A percentile compares a stretch with the other conserved stretches of the same genome.
phyloP scores from a whole-genome alignment of 2,797 vertebrate species.

The Chloroceryle amazona region DNA sequence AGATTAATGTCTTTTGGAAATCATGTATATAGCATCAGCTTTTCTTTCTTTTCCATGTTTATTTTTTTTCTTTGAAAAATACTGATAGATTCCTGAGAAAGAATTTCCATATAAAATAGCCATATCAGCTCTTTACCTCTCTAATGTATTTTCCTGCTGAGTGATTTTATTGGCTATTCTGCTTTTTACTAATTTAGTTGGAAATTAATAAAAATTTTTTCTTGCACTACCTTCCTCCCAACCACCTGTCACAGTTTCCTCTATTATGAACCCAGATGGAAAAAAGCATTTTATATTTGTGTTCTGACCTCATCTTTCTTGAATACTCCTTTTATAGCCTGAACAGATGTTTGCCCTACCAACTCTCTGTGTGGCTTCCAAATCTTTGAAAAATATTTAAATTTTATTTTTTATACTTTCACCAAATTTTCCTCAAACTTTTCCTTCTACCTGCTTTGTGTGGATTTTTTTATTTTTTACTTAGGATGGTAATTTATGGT shows the following conservation, averaged over 20 bases:
- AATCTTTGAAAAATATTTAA: not conserved
- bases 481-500: not conserved
- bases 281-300: slow-evolving; percentile 6
- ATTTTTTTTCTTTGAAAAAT: not conserved
- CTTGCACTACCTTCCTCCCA: not conserved
- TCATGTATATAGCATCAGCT: not conserved
- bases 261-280: not conserved
- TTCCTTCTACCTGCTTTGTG: not conserved
- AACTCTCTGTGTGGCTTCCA: not conserved
- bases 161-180: not conserved
- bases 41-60: not conserved
- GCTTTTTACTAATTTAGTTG: not conserved
- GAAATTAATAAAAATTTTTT: not conserved
- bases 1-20: not conserved
- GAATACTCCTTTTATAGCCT: not conserved
- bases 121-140: not conserved
- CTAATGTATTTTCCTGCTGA: not conserved
- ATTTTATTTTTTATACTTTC: not conserved
- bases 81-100: not conserved
- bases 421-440: not conserved
- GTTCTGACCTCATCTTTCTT: slow-evolving; percentile 4
- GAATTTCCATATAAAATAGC: not conserved
- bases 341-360: not conserved
- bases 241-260: not conserved
- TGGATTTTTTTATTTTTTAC: not conserved